These are phyloP conservation scores for Volucella inflata DNA, from an alignment of 2,888 invertebrate species.

Conservation along the genomic window DNA sequence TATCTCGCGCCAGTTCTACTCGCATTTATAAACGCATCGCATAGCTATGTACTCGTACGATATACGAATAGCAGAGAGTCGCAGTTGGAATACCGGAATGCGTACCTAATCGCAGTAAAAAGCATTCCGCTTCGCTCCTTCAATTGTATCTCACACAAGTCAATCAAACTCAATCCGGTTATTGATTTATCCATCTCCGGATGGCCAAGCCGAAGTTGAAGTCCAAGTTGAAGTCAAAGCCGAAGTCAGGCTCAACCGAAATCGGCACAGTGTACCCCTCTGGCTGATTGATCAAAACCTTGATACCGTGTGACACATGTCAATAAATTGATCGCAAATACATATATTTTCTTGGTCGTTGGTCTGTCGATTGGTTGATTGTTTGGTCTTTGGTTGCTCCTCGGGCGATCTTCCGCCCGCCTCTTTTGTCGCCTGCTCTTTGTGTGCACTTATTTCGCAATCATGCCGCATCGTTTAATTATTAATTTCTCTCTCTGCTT, in stretches of 20 bases:
- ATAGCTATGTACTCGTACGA: neutral
- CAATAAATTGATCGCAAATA: conserved; percentile 74
- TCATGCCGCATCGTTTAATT: conserved; percentile 66
- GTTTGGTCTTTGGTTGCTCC: neutral
- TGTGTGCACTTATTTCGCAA: conserved; percentile 44
- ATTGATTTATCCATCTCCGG: conserved; percentile 68
- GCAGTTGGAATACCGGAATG: conserved; percentile 1
- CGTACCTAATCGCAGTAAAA: neutral
- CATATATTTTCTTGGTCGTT: conserved; percentile 69
- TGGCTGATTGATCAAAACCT: conserved; percentile 70
- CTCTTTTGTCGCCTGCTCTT: neutral
- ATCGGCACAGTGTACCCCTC: conserved; percentile 57
- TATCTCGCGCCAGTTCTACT: conserved; percentile 21
- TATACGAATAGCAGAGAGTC: no score
- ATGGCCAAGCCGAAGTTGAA: no score
- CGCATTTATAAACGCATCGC: conserved; percentile 16
- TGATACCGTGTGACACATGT: conserved; percentile 75
- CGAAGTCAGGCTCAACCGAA: conserved; percentile 42
- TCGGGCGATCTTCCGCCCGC: neutral
- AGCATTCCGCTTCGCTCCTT: conserved; percentile 24
- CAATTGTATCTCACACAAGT: conserved; percentile 67
- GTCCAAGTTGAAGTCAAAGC: conserved; percentile 2
- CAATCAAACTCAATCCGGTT: conserved; percentile 71
- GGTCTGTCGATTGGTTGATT: conserved; percentile 1
- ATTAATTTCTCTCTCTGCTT: conserved; percentile 59